These are phyloP conservation scores for Protonemura montana DNA, from an alignment of 2,888 invertebrate genomes.

Conservation along the genomic window DNA sequence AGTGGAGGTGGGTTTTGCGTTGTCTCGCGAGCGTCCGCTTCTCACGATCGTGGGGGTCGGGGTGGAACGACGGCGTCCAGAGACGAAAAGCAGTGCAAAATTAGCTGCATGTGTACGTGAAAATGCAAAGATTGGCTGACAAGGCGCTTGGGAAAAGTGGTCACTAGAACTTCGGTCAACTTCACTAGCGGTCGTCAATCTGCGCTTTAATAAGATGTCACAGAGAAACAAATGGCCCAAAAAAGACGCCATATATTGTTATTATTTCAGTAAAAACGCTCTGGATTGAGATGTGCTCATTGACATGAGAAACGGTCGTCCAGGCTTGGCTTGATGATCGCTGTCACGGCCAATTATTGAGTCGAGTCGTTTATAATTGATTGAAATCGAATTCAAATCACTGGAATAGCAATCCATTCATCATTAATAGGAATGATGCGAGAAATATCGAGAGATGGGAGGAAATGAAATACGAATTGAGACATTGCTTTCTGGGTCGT, in stretches of 20 bases:
- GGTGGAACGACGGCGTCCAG: too few relatives aligned
- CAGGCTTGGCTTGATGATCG: background rate
- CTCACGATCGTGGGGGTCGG: background rate
- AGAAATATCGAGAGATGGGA: background rate
- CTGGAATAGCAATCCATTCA: background rate
- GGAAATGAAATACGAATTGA: background rate
- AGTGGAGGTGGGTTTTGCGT: too few relatives aligned
- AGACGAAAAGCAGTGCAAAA: too few relatives aligned
- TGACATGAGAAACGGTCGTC: slow-evolving; percentile 10
- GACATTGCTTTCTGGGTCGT: background rate
- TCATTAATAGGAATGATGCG: slow-evolving; percentile 19
- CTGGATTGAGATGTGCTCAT: background rate
- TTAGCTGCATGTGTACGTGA: too few relatives aligned
- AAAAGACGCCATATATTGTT: slow-evolving; percentile 4
- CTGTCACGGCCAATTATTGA: slow-evolving; percentile 21
- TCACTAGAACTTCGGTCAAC: too few relatives aligned
- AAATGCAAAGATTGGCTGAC: background rate
- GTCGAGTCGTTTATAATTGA: slow-evolving; percentile 7
- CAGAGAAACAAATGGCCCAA: background rate
- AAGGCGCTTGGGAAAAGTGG: background rate
- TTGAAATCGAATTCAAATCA: background rate
- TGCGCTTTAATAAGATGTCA: background rate
- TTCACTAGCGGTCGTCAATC: too few relatives aligned
- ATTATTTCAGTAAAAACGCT: background rate
- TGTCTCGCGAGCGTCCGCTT: background rate